Percentiles rank a stretch among this genome's conserved stretches.
phyloP scores from a whole-genome alignment of 2,888 invertebrate species.

The Seira ritae region DNA sequence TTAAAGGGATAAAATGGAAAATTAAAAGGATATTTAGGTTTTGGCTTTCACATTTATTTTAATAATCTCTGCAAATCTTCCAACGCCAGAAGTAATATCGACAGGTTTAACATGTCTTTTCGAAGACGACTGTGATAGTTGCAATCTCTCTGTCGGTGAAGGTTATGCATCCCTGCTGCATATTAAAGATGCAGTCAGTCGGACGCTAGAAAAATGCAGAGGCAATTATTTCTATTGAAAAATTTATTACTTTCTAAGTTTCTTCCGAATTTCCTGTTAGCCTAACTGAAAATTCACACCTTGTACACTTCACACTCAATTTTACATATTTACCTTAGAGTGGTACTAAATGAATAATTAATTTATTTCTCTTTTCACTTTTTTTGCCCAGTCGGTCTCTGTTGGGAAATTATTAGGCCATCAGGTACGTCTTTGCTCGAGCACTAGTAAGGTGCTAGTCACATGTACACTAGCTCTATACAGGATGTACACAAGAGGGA shows the following conservation, averaged over 20 bases:
- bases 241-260: too few relatives aligned
- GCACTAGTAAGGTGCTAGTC: constrained; percentile 29
- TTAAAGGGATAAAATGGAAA: background rate
- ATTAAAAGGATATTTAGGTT: background rate
- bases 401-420: background rate
- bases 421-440: constrained; percentile 23
- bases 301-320: too few relatives aligned
- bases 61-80: background rate
- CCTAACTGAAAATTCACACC: too few relatives aligned
- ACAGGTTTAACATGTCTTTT: background rate
- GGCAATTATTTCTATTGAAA: too few relatives aligned
- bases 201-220: background rate
- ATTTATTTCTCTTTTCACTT: background rate
- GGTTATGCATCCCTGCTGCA: constrained; percentile 44
- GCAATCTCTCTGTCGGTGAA: background rate
- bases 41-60: background rate
- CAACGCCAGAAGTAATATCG: background rate
- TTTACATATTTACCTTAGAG: too few relatives aligned
- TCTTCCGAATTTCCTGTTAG: too few relatives aligned
- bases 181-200: background rate
- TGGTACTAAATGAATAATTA: background rate
- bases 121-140: background rate
- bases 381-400: too few relatives aligned
- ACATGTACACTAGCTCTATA: constrained; percentile 33
- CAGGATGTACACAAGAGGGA: constrained; percentile 23